phyloP scores from a whole-genome alignment of 2,888 invertebrate species.

The Phoenoteleia sp. region DNA sequence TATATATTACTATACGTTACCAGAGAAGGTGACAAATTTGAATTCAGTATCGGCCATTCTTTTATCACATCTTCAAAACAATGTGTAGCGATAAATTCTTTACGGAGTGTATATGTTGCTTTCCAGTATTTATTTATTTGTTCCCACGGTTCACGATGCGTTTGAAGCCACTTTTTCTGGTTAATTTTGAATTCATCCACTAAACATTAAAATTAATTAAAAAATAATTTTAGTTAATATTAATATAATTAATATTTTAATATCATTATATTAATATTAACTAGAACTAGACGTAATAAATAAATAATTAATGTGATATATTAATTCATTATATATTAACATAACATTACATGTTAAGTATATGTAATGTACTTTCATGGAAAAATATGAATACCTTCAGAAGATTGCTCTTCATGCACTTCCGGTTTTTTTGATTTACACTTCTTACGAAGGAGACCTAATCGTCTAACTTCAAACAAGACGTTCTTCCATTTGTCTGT shows the following conservation, averaged over 20 bases:
- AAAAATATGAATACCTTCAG: too few species aligned
- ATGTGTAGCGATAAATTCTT: background rate
- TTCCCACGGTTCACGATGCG: constrained; percentile 4
- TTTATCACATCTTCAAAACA: constrained; percentile 18
- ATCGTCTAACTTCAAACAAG: constrained; percentile 11
- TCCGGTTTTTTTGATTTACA: background rate
- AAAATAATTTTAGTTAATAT: too few species aligned
- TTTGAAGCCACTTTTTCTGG: constrained; percentile 22
- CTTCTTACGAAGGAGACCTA: background rate
- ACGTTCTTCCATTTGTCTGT: constrained; percentile 54
- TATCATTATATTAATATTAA: too few species aligned
- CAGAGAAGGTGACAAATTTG: constrained; percentile 20
- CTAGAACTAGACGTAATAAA: too few species aligned
- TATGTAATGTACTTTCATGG: too few species aligned
- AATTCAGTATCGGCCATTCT: constrained; percentile 56
- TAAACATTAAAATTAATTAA: too few species aligned
- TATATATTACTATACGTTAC: constrained; percentile 35
- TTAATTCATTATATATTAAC: too few species aligned
- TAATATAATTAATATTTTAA: too few species aligned
- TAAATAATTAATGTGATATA: background rate
- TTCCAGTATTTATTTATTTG: constrained; percentile 36
- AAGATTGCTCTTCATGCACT: too few species aligned
- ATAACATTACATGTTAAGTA: too few species aligned
- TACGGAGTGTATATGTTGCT: constrained; percentile 27
- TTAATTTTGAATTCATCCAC: background rate